A percentile compares a stretch with the other conserved stretches of the same genome.
These are phyloP conservation scores for Luffia ferchaultella DNA, from an alignment of 2,888 invertebrate species.

Conservation along the genomic window DNA sequence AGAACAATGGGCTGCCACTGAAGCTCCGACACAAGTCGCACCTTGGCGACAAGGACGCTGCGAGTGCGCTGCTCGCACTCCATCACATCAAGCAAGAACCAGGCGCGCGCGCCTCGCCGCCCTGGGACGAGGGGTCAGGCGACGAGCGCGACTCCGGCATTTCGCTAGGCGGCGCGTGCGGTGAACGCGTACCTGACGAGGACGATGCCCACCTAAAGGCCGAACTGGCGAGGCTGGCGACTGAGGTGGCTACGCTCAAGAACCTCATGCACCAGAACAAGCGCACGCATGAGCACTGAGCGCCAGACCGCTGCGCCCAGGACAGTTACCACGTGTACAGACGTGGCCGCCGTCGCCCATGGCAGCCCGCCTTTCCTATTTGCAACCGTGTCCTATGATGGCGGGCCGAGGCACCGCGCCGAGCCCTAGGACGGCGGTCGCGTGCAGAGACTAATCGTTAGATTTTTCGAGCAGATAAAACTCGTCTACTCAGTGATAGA, in stretches of 20 bases:
- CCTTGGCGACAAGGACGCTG: slow-evolving; percentile 88
- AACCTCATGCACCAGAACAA: slow-evolving; percentile 78
- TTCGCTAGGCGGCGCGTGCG: slow-evolving; percentile 72
- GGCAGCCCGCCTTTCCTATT: slow-evolving; percentile 17
- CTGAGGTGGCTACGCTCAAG: slow-evolving; percentile 90
- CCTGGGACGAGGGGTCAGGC: slow-evolving; percentile 91
- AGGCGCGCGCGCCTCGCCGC: slow-evolving; percentile 78
- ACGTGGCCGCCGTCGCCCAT: slow-evolving; percentile 16
- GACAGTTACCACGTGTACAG: too few relatives aligned
- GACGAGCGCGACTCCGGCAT: slow-evolving; percentile 92
- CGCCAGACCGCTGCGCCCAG: slow-evolving; percentile 17
- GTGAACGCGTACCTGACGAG: slow-evolving; percentile 60
- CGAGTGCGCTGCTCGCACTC: slow-evolving; percentile 81
- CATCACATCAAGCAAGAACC: slow-evolving; percentile 90
- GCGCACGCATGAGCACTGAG: slow-evolving; percentile 57
- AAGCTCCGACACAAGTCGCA: slow-evolving; percentile 93
- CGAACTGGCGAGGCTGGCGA: slow-evolving; percentile 86
- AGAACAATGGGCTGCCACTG: slow-evolving; percentile 86
- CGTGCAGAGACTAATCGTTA: slow-evolving; percentile 33
- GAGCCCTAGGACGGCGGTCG: slow-evolving; percentile 16
- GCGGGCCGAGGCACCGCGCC: slow-evolving; percentile 20
- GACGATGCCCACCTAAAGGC: slow-evolving; percentile 82
- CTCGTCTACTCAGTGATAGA: slow-evolving; percentile 62
- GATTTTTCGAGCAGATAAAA: slow-evolving; percentile 65
- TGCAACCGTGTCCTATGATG: slow-evolving; percentile 35